A percentile compares a stretch with the other conserved stretches of the same genome.
These are phyloP conservation scores for Onthophagus sagittarius DNA, from an alignment of 2,888 invertebrate species.

Conservation along the genomic window DNA sequence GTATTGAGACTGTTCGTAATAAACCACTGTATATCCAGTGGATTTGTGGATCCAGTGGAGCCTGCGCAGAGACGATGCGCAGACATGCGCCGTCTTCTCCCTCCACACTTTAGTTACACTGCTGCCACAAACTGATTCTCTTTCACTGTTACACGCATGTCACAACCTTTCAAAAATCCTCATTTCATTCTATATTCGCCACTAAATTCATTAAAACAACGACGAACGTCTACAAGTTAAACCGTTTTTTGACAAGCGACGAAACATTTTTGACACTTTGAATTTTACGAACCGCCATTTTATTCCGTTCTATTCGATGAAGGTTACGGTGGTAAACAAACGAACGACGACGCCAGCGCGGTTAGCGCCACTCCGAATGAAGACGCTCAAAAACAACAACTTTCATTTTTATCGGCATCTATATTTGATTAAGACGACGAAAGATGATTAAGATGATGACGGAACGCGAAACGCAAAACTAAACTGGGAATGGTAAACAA, in stretches of 20 bases:
- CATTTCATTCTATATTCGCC: background rate
- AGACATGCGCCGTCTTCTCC: background rate
- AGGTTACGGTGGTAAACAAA: background rate
- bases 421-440: too few relatives aligned
- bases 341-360: background rate
- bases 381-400: too few relatives aligned
- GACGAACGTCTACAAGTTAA: background rate
- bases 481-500: background rate
- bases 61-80: background rate
- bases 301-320: background rate
- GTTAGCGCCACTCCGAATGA: too few relatives aligned
- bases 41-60: background rate
- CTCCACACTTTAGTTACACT: background rate
- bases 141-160: background rate
- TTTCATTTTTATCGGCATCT: too few relatives aligned
- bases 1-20: background rate
- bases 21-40: background rate
- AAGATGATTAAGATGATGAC: background rate
- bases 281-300: constrained; percentile 3
- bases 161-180: background rate
- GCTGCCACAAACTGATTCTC: background rate
- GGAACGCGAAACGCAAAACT: background rate
- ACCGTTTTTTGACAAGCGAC: background rate
- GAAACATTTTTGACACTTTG: background rate
- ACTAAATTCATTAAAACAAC: background rate